phyloP scores from a whole-genome alignment of 2,113 vertebrate species.

The Machaerirhynchus nigripectus region DNA sequence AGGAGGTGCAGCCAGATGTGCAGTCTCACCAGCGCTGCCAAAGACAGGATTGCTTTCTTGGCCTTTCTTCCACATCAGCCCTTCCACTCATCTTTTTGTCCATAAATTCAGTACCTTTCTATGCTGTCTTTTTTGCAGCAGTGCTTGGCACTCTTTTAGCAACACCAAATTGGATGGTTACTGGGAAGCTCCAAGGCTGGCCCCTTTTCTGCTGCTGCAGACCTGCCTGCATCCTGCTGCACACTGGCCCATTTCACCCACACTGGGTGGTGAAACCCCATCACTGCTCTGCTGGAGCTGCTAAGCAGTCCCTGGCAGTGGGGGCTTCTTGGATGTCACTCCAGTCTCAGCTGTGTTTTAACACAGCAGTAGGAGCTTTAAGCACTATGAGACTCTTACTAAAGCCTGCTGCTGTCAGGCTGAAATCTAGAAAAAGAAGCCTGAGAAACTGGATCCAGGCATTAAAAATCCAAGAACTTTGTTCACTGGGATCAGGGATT shows the following conservation, averaged over 20 bases:
- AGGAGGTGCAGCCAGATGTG: background rate
- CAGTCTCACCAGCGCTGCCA: rapidly evolving
- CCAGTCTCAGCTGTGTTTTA: background rate
- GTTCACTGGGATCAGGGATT: background rate
- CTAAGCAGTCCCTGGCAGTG: background rate
- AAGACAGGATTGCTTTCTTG: background rate
- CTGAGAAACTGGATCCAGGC: background rate
- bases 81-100: background rate
- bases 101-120: background rate
- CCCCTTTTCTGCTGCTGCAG: background rate
- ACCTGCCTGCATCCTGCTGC: background rate
- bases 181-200: background rate
- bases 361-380: background rate
- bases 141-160: background rate
- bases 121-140: background rate
- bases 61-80: background rate
- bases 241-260: background rate
- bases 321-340: background rate
- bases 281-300: background rate
- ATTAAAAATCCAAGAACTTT: background rate
- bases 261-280: rapidly evolving
- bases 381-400: background rate
- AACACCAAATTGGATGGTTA: background rate
- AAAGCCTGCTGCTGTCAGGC: background rate
- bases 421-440: background rate